phyloP scores from a whole-genome alignment of 2,113 vertebrate species.

The Saguinus imperator region DNA sequence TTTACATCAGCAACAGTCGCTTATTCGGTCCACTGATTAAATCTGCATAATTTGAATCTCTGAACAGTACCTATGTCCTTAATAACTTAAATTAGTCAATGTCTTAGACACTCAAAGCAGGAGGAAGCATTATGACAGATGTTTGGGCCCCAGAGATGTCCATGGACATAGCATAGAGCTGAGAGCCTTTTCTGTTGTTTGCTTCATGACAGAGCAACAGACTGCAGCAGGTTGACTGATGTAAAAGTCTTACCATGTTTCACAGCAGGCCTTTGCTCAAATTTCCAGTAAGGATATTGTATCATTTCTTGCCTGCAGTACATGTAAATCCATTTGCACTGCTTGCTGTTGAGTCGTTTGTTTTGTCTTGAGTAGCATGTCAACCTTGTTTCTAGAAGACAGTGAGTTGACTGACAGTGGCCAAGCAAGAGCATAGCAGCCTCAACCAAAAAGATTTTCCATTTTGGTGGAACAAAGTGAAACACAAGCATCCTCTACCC shows the following conservation, averaged over 20 bases:
- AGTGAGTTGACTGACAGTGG: neutral
- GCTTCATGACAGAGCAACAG: neutral
- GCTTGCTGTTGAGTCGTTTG: neutral
- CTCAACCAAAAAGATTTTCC: neutral
- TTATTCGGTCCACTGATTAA: neutral
- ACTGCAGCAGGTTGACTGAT: neutral
- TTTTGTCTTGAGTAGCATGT: neutral
- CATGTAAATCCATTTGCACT: neutral
- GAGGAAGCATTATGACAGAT: neutral
- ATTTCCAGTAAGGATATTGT: neutral
- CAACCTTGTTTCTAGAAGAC: neutral
- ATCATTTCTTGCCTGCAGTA: neutral
- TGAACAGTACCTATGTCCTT: neutral
- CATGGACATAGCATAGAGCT: fast-evolving
- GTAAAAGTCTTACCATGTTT: neutral
- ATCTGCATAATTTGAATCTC: neutral
- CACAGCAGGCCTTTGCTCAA: neutral
- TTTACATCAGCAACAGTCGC: neutral
- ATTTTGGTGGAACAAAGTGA: neutral
- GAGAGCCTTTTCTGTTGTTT: neutral
- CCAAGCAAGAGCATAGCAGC: neutral
- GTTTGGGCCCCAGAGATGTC: neutral
- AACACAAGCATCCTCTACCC: neutral
- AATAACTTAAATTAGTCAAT: neutral
- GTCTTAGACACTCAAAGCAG: neutral